Evolutionary conservation across 2,888 invertebrate species (phyloP), one percentile per base, ranked within the genome.

Genomic region (Nymphalis polychloros): DNA sequence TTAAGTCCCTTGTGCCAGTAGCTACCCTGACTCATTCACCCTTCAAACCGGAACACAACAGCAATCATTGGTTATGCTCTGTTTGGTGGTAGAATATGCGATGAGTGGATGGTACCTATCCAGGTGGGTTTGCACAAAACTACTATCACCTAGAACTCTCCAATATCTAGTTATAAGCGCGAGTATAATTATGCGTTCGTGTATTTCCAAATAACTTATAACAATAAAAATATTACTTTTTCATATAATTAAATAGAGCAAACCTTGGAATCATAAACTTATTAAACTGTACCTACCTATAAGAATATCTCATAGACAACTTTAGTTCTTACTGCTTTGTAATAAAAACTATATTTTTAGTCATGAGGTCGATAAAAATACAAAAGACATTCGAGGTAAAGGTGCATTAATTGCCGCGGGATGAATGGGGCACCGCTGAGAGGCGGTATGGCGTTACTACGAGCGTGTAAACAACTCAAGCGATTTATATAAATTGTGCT

Each of bases 341-440:
- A 23, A 17, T 55, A 57, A 19, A 41, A 19, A 6, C 49, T 8
- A 59, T 17, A 0, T 8, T 17, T 16, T 41, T 27, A 60, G 6
- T 3, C 19, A 23, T 20, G 27, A 8, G 5, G 27, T 79, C 76
- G 69, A 52, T 68, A 68, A 75, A 73, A 80, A 6, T 68, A n/a
- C 16, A 75, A 73, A 5, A 31, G 64, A 59, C 67, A 61, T 69
- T 67, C 73, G 72, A 85, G 83, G 87, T 82, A 87, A 87, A 87
- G 87, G 87, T 87, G 88, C 83, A 80, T 85, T 87, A 88, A 87
- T 88, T 88, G 88, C 87, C 80, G 83, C 75, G 82, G 83, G 81
- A 82, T 84, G 84, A 85, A 87, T 84, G 81, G 79, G 16, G 41
- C 10, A 13, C 57, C 57, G 57, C 57, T 57, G 74, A 77, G 77